Conservation (phyloP, 2,797 vertebrate genomes). For the Syngnathus acus region DNA sequence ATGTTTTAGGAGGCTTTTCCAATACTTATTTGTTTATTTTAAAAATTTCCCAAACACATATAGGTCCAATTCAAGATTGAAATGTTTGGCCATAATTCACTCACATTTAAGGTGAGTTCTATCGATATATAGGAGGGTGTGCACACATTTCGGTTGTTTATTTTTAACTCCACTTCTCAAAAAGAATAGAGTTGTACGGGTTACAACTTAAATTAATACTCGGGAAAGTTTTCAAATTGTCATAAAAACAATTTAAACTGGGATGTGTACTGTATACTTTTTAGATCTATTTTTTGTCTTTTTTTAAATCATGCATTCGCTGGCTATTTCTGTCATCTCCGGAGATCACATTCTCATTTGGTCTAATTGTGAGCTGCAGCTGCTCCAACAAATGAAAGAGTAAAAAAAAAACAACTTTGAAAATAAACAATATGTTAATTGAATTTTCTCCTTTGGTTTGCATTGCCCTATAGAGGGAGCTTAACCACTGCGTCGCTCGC, state of each 20-base stretch:
- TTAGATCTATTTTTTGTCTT: not conserved
- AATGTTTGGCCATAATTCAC: not conserved
- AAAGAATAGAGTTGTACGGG: too few relatives aligned
- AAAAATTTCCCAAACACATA: too few relatives aligned
- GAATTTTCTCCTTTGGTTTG: conserved; percentile 21
- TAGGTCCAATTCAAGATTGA: too few relatives aligned
- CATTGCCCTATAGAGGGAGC: conserved; percentile 13
- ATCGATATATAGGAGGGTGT: too few relatives aligned
- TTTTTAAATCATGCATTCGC: conserved; percentile 21
- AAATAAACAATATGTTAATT: conserved; percentile 23
- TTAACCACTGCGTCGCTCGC: conserved; percentile 11
- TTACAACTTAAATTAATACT: too few relatives aligned
- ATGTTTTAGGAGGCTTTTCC: too few relatives aligned
- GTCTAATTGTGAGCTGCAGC: not conserved
- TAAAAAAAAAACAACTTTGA: not conserved
- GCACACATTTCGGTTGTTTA: too few relatives aligned
- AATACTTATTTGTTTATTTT: too few relatives aligned
- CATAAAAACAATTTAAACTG: too few relatives aligned
- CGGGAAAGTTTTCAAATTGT: too few relatives aligned
- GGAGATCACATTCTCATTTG: conserved; percentile 33
- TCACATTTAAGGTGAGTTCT: too few relatives aligned
- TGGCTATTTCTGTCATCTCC: conserved; percentile 41
- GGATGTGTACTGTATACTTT: not conserved
- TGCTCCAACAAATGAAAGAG: not conserved
- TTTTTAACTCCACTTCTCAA: too few relatives aligned